A percentile compares a stretch with the other conserved stretches of the same genome.
These are phyloP conservation scores for Eira barbara DNA, from an alignment of 2,113 vertebrate genomes.

Conservation along the genomic window DNA sequence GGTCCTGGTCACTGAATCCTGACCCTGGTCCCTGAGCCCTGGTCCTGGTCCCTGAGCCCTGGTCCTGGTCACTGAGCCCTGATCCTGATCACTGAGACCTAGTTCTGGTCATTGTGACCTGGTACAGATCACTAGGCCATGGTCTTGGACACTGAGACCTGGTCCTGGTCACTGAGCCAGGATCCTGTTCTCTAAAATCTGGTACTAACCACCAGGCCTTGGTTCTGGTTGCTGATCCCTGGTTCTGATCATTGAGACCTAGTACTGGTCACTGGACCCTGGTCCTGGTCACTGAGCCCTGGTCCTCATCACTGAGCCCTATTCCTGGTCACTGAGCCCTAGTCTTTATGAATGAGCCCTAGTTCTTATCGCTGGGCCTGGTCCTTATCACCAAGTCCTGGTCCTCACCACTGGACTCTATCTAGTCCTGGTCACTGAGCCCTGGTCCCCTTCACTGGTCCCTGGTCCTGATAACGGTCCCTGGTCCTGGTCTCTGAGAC, in stretches of 20 bases:
- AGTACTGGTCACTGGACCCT: fast-evolving
- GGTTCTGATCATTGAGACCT: fast-evolving
- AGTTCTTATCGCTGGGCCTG: too few relatives aligned
- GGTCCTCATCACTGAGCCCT: fast-evolving
- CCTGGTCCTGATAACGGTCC: neutral
- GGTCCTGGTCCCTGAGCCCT: fast-evolving
- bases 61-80: fast-evolving
- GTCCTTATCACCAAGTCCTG: neutral
- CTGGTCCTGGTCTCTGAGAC: neutral
- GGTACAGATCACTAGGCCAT: too few relatives aligned
- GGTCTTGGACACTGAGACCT: fast-evolving
- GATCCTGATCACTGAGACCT: fast-evolving
- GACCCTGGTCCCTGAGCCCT: fast-evolving
- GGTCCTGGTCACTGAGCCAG: fast-evolving
- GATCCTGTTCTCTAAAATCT: fast-evolving
- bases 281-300: neutral
- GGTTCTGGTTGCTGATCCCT: fast-evolving
- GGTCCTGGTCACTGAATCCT: fast-evolving
- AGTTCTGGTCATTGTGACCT: fast-evolving
- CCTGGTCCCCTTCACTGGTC: neutral
- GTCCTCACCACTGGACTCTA: too few relatives aligned
- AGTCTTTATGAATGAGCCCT: neutral
- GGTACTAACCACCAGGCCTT: fast-evolving
- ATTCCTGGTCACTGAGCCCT: neutral
- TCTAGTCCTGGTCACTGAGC: neutral